Base-by-base conservation (phyloP, 2,797 vertebrate species). In the Thaleichthys pacificus region DNA sequence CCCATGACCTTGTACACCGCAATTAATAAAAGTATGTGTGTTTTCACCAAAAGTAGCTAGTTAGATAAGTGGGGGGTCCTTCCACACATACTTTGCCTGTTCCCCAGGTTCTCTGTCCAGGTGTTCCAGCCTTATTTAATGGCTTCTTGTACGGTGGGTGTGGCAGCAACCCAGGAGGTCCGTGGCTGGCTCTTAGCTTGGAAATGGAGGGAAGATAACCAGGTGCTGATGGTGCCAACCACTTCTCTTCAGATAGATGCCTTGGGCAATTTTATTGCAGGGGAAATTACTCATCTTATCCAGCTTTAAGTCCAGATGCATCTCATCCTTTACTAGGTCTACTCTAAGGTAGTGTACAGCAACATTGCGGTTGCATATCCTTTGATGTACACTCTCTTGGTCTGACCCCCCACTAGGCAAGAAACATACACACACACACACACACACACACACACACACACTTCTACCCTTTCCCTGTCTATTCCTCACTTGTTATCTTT, bases 181-280 rank as follows among this genome's bases (percentile, higher is more conserved):
- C 47, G 71, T 66, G 3, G 67, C 83, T 68, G 73, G 80, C 83
- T 88, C 82, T 85, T 72, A 80, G 80, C 82, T 61, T 21, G 65
- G 72, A 77, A 83, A 85, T 77, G 80, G 83, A 82, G 82, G 67
- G 66, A 73, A 84, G 87, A 90, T 89, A 89, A 90, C 89, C 85
- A 89, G 85, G 86, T 87, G 88, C 89, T 83, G 87, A 88, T 84
- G 87, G 75, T 71, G 84, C 84, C 86, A 78, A 82, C 77, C 76
- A 77, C 75, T 65, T 67, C 66, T 67, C 85, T 82, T 80, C 77
- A 68, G 82, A 77, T 77, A 71, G 84, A 83, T 71, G 74, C 82
- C 62, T 67, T 21, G 0, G 80, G 80, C 32, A 69, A 83, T 86
- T 88, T 86, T 85, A 85, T 90, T 85, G 85, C 79, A 85, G 82